Evolutionary conservation across 1,140 invertebrate species (phyloP).

Genomic region (Charaxes varanes): DNA sequence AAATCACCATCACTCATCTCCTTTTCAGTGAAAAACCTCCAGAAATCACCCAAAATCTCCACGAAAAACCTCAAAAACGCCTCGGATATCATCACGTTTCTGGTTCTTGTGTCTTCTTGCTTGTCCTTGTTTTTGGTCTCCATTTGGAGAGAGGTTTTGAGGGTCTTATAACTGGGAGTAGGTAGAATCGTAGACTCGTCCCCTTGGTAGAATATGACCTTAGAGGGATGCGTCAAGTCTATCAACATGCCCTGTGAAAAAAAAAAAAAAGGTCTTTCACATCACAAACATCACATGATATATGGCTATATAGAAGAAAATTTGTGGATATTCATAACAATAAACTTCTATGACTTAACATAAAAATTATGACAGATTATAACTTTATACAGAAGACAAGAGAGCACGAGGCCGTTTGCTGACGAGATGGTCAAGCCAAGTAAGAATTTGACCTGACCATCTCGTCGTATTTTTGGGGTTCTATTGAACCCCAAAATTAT

Average conservation of each 20-base stretch:
- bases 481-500: no score
- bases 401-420: no score
- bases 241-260: constrained; percentile 60
- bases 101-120: constrained; percentile 51
- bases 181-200: constrained; percentile 82
- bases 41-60: constrained; percentile 79
- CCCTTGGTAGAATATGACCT: constrained; percentile 69
- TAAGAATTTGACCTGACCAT: no score
- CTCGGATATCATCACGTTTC: constrained; percentile 82
- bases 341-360: no score
- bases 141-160: constrained; percentile 78
- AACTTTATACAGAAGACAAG: no score
- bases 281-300: no score
- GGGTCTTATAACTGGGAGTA: constrained; percentile 76
- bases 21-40: constrained; percentile 54
- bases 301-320: no score
- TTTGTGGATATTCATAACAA: no score
- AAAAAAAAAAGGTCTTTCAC: constrained; percentile 6
- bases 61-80: constrained; percentile 83
- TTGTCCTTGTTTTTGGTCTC: constrained; percentile 65
- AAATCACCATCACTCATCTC: constrained; percentile 43
- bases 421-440: no score
- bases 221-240: constrained; percentile 48
- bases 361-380: no score
- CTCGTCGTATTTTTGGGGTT: no score